Base-by-base conservation (phyloP, 2,113 vertebrate species). In the Melanerpes aurifrons region DNA sequence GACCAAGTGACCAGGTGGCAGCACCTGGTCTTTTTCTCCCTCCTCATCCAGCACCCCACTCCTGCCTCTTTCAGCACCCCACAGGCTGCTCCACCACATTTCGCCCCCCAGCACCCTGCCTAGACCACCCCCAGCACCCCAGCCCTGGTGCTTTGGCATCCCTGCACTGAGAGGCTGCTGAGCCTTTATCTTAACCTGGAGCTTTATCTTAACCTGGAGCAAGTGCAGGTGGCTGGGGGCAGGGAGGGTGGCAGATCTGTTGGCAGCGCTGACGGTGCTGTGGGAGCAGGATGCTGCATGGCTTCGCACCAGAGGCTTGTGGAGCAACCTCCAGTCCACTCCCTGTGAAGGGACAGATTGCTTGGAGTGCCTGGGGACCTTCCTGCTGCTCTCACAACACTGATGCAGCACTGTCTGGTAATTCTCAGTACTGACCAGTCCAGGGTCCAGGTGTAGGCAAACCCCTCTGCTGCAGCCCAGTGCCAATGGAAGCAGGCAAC, bases 391-490 rank as follows among this genome's bases (percentile, higher is more conserved):
- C 28, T 37, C 19, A n/a, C 37, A 57, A 45, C 8, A 0, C 40
- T 12, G 43, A 71, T 1, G 4, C 56, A 68, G 78, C 1, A 0
- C 24, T 43, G 26, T 5, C 1, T 48, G 28, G 35, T 6, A 35
- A 22, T 53, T 68, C 26, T 31, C 48, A 72, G 63, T 26, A 26
- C 47, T 20, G 78, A 66, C 24, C 56, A 61, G 45, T 13, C 17
- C 64, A 15, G 0, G 1, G 22, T 12, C 32, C 63, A 45, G 0
- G 1, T 31, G 24, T 0, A 4, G 48, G 29, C 22, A 76, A 32
- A 24, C 1, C 6, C 6, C 2, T 53, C 10, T 35, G 12, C 1
- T 6, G 35, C 18, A 95, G 48, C 43, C 77, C 82, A 21, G 64
- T 64, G 35, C 8, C 50, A 70, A 29, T 0, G 4, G 26, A 24